These are phyloP conservation scores for Plusia festucae DNA, from an alignment of 2,888 invertebrate genomes.

Conservation along the genomic window DNA sequence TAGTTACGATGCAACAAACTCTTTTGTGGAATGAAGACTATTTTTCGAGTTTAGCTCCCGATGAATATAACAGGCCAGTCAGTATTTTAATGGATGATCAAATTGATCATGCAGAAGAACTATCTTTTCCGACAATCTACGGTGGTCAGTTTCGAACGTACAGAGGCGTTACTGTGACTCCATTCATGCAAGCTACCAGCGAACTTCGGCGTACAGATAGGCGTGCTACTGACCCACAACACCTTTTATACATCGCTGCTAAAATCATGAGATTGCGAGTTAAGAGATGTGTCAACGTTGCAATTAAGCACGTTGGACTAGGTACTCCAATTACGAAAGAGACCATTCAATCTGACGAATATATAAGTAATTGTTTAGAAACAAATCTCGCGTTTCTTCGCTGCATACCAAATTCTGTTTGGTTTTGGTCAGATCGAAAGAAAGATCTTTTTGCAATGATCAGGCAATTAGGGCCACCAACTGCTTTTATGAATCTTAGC, in stretches of 20 bases:
- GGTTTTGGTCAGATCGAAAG: constrained; percentile 70
- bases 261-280: constrained; percentile 52
- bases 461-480: constrained; percentile 70
- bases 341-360: constrained; percentile 62
- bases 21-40: constrained; percentile 50
- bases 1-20: constrained; percentile 53
- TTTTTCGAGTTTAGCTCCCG: constrained; percentile 41
- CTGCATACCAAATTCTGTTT: constrained; percentile 69
- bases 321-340: constrained; percentile 62
- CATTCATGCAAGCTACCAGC: constrained; percentile 57
- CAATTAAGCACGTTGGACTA: constrained; percentile 59
- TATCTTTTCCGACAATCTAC: constrained; percentile 69
- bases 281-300: constrained; percentile 36
- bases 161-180: constrained; percentile 51
- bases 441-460: constrained; percentile 75
- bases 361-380: constrained; percentile 64
- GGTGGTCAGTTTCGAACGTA: constrained; percentile 63
- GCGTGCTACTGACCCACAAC: constrained; percentile 62
- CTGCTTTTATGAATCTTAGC: constrained; percentile 71
- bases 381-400: constrained; percentile 68
- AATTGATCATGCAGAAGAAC: constrained; percentile 71
- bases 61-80: constrained; percentile 39
- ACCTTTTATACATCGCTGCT: constrained; percentile 56
- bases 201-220: constrained; percentile 64
- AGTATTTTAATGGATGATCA: constrained; percentile 65